These are phyloP conservation scores for Aptenodytes forsteri DNA, from an alignment of 2,113 vertebrate species.

Conservation along the genomic window DNA sequence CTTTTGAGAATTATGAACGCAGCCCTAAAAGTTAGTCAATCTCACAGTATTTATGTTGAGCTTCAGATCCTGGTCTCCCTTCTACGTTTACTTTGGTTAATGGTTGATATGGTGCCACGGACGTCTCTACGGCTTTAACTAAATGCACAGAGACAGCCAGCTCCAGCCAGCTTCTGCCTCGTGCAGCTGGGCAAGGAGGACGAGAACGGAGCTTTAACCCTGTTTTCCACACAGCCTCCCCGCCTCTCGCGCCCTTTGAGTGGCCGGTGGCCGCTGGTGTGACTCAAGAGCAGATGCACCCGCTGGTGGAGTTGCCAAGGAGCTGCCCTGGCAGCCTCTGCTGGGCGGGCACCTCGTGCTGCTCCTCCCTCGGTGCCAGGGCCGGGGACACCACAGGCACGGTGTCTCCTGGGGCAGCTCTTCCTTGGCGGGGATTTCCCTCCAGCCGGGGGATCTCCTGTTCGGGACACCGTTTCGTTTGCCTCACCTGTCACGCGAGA, in stretches of 20 bases:
- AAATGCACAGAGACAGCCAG: background rate
- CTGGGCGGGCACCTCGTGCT: accelerated
- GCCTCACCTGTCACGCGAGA: background rate
- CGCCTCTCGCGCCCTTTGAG: background rate
- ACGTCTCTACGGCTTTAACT: background rate
- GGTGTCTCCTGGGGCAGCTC: background rate
- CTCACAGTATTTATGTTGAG: background rate
- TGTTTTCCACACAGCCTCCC: background rate
- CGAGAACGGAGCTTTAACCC: background rate
- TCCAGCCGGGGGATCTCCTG: background rate
- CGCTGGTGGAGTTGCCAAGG: background rate
- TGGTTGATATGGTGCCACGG: background rate
- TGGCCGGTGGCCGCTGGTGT: accelerated
- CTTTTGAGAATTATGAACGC: background rate
- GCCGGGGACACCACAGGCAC: background rate
- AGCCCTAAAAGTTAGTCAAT: background rate
- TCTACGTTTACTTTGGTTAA: background rate
- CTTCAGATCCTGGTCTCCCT: background rate
- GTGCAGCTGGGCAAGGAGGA: background rate
- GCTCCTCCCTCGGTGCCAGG: background rate
- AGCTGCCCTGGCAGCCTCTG: background rate
- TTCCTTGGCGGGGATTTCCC: background rate
- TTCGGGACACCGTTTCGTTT: background rate
- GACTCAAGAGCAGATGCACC: background rate
- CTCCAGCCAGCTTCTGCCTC: background rate